These are phyloP conservation scores for Eudemis profundana DNA, from an alignment of 2,888 invertebrate genomes.

Conservation along the genomic window DNA sequence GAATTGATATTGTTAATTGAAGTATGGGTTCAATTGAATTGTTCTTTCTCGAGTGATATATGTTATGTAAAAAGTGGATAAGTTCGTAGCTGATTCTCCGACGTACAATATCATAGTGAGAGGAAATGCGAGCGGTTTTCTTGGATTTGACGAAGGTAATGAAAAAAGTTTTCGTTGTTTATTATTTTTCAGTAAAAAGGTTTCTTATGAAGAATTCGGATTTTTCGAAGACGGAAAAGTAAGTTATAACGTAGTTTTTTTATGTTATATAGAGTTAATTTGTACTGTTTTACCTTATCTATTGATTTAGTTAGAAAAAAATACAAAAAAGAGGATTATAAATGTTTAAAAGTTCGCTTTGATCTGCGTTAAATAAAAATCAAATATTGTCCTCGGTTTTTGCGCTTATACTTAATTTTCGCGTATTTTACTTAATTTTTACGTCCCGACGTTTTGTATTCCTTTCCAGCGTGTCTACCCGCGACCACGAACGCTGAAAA, in stretches of 20 bases:
- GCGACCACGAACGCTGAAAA: no score
- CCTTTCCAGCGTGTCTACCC: no score
- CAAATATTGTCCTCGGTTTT: no score
- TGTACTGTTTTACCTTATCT: no score
- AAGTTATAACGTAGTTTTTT: background rate
- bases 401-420: no score
- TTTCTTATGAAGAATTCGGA: background rate
- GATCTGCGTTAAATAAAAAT: no score
- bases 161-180: constrained; percentile 21
- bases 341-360: no score
- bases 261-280: background rate
- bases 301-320: no score
- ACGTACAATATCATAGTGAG: constrained; percentile 84
- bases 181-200: background rate
- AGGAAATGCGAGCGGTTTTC: constrained; percentile 75
- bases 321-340: no score
- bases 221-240: background rate
- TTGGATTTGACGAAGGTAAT: constrained; percentile 77
- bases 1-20: constrained; percentile 43
- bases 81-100: constrained; percentile 72
- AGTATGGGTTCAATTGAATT: constrained; percentile 58
- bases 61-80: constrained; percentile 84
- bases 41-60: constrained; percentile 58
- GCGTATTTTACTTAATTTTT: no score
- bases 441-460: no score